Conservation (phyloP, 2,797 vertebrate genomes). For the Champsocephalus esox region DNA sequence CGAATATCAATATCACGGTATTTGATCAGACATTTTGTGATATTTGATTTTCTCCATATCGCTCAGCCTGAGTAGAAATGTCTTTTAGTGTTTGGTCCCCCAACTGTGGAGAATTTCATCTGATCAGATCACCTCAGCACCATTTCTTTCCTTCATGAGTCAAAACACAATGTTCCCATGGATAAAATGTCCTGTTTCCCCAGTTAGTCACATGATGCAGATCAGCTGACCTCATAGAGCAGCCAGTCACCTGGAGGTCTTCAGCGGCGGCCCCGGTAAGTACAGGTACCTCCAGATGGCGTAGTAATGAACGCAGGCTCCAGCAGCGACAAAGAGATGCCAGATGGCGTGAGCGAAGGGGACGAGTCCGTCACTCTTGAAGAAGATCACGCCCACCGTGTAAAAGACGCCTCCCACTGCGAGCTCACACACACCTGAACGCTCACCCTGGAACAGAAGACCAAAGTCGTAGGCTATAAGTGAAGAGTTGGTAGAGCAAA, state of each 20-base stretch:
- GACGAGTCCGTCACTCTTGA: constrained; percentile 93
- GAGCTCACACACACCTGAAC: constrained; percentile 90
- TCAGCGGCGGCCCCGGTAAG: constrained; percentile 73
- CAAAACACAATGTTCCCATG: not conserved
- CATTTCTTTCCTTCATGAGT: not conserved
- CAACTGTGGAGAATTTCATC: not conserved
- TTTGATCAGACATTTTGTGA: too few relatives aligned
- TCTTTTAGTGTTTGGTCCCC: constrained; percentile 14
- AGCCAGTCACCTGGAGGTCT: constrained; percentile 82
- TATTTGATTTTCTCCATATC: too few relatives aligned
- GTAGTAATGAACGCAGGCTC: constrained; percentile 92
- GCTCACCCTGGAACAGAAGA: constrained; percentile 85
- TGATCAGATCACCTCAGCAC: constrained; percentile 9
- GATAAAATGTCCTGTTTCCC: not conserved
- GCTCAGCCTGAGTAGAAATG: too few relatives aligned
- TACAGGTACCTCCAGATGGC: constrained; percentile 97
- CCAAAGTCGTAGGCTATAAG: too few relatives aligned
- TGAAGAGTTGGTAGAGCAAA: not conserved
- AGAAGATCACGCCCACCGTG: constrained; percentile 92
- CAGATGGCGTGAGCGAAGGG: constrained; percentile 97
- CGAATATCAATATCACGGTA: too few relatives aligned
- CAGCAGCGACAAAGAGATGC: constrained; percentile 93
- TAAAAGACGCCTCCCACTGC: constrained; percentile 90
- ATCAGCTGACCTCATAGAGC: not conserved
- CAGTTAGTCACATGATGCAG: not conserved